Evolutionary conservation across 2,113 vertebrate species (phyloP).

Genomic region (Rhinichthys klamathensis): DNA sequence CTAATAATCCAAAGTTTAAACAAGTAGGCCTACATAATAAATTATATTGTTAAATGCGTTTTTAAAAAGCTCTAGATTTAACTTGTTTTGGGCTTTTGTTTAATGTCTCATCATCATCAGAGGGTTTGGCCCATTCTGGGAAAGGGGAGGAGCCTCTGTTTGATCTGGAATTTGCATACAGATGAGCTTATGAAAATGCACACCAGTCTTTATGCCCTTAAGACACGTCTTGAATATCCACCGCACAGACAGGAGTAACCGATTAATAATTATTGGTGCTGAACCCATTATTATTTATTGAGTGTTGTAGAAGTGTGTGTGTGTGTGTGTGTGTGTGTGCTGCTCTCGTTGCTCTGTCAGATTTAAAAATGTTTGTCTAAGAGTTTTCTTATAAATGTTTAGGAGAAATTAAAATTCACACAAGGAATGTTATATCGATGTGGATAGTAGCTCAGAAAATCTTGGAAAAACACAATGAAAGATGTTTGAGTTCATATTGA

Average conservation of each 20-base stretch:
- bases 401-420: background rate
- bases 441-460: background rate
- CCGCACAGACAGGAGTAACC: background rate
- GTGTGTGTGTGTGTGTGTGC: background rate
- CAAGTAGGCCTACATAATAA: background rate
- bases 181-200: slow-evolving; percentile 33
- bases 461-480: no score
- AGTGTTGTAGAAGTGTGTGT: background rate
- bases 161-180: slow-evolving; percentile 45
- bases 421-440: background rate
- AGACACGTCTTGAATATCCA: slow-evolving; percentile 16
- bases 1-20: background rate
- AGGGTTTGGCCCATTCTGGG: slow-evolving; percentile 21
- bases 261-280: slow-evolving; percentile 9
- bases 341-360: background rate
- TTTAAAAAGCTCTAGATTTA: background rate
- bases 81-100: background rate
- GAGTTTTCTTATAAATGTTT: background rate
- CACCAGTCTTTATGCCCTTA: slow-evolving; percentile 37
- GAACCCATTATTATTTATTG: slow-evolving; percentile 20
- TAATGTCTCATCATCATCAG: background rate
- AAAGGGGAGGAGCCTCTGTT: slow-evolving; percentile 46
- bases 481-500: background rate
- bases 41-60: background rate
- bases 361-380: background rate